phyloP scores from a whole-genome alignment of 2,888 invertebrate genomes.

The Andrena dorsata region DNA sequence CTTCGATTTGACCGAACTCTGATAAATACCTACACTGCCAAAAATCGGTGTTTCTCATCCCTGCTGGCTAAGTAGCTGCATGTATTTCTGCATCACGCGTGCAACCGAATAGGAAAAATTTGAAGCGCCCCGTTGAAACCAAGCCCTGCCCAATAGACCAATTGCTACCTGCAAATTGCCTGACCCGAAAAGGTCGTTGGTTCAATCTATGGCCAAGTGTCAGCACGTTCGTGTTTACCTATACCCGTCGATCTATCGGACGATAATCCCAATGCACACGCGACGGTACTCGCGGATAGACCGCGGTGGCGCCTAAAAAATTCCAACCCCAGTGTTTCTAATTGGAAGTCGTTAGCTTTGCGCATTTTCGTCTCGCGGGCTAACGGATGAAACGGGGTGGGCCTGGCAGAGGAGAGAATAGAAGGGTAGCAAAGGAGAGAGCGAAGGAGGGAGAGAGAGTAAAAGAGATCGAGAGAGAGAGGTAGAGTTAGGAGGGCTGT shows the following conservation, averaged over 20 bases:
- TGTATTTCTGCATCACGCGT: too few relatives aligned
- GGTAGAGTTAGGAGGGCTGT: slow-evolving; percentile 29
- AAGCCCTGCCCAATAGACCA: too few relatives aligned
- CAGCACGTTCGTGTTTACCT: not conserved
- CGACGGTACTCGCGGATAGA: slow-evolving; percentile 34
- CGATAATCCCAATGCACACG: slow-evolving; percentile 31
- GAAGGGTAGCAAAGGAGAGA: slow-evolving; percentile 7
- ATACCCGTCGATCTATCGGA: slow-evolving; percentile 23
- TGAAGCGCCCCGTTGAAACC: too few relatives aligned
- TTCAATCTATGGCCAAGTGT: not conserved
- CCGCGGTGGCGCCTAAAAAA: slow-evolving; percentile 67
- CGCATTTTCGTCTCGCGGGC: slow-evolving; percentile 86
- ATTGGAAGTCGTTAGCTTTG: slow-evolving; percentile 87
- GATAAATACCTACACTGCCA: too few relatives aligned
- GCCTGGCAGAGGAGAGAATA: slow-evolving; percentile 37
- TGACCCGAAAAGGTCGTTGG: too few relatives aligned
- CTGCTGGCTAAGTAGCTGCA: too few relatives aligned
- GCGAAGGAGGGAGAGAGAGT: slow-evolving; percentile 41
- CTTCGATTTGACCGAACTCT: too few relatives aligned
- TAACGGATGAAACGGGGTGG: slow-evolving; percentile 76
- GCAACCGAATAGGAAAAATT: too few relatives aligned
- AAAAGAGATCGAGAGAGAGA: slow-evolving; percentile 41
- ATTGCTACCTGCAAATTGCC: too few relatives aligned
- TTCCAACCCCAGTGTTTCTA: slow-evolving; percentile 86
- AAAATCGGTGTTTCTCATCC: too few relatives aligned